Conservation (phyloP, 2,888 invertebrate species). For the Microplitis manilae region DNA sequence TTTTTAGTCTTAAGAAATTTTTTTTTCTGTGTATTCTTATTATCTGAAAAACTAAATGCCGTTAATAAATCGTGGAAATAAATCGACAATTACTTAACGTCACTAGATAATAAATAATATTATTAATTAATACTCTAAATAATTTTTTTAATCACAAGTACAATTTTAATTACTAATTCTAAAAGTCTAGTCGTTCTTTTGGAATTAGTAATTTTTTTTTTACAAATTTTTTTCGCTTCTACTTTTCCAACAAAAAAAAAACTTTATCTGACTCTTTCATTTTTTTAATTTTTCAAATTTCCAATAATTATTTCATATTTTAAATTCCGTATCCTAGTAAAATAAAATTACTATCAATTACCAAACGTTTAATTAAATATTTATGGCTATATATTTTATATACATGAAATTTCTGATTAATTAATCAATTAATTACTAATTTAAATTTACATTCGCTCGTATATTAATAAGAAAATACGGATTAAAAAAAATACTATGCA, state of each 20-base stretch:
- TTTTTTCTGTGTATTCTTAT: neutral
- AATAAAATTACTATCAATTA: neutral
- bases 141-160: neutral
- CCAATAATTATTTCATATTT: neutral
- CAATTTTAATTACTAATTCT: neutral
- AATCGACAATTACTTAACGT: conserved; percentile 12
- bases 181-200: neutral
- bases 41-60: neutral
- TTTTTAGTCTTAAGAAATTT: too few species aligned
- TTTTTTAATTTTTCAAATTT: neutral
- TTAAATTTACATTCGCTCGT: conserved; percentile 14
- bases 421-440: neutral
- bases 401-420: neutral
- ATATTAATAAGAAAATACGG: neutral
- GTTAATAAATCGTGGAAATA: conserved; percentile 6
- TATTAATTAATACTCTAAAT: neutral
- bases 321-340: neutral
- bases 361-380: neutral
- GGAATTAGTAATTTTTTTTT: neutral
- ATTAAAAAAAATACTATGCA: conserved; percentile 24
- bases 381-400: neutral
- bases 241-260: neutral
- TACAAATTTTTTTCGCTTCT: neutral
- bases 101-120: neutral
- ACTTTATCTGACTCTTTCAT: neutral